Evolutionary conservation across 2,797 vertebrate genomes (phyloP).

Genomic region (Phoeniculus purpureus): DNA sequence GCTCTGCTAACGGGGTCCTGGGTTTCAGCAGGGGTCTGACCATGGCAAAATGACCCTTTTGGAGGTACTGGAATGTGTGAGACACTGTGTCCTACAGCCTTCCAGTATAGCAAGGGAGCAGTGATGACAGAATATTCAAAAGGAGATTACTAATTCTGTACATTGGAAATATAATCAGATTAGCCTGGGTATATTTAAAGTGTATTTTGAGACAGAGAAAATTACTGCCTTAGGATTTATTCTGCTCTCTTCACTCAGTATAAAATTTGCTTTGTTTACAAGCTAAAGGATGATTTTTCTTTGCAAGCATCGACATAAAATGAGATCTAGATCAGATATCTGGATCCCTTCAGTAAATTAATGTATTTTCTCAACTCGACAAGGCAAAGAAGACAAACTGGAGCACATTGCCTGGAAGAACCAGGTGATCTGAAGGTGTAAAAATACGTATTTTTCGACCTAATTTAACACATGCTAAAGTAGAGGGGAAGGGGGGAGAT

Average conservation of each 20-base stretch:
- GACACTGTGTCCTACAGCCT: background rate
- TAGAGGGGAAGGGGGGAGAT: background rate
- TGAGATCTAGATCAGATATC: constrained; percentile 49
- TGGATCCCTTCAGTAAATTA: constrained; percentile 29
- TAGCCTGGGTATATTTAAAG: constrained; percentile 32
- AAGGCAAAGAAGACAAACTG: constrained; percentile 47
- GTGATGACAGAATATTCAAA: background rate
- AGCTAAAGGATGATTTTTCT: constrained; percentile 58
- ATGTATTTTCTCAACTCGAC: constrained; percentile 24
- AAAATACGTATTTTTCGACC: constrained; percentile 26
- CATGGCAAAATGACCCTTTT: background rate
- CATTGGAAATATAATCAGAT: constrained; percentile 29
- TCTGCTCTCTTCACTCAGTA: constrained; percentile 36
- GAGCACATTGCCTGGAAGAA: constrained; percentile 24
- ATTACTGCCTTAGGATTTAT: constrained; percentile 36
- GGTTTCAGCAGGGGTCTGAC: background rate
- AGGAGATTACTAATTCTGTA: constrained; percentile 10
- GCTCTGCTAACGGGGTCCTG: background rate
- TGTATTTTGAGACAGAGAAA: constrained; percentile 29
- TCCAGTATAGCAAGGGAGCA: background rate
- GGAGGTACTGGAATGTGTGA: background rate
- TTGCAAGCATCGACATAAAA: constrained; percentile 38
- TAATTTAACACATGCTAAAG: background rate
- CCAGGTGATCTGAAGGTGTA: constrained; percentile 39
- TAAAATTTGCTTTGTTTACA: constrained; percentile 51